phyloP scores from a whole-genome alignment of 2,113 vertebrate species.

The Coracopsis vasa region DNA sequence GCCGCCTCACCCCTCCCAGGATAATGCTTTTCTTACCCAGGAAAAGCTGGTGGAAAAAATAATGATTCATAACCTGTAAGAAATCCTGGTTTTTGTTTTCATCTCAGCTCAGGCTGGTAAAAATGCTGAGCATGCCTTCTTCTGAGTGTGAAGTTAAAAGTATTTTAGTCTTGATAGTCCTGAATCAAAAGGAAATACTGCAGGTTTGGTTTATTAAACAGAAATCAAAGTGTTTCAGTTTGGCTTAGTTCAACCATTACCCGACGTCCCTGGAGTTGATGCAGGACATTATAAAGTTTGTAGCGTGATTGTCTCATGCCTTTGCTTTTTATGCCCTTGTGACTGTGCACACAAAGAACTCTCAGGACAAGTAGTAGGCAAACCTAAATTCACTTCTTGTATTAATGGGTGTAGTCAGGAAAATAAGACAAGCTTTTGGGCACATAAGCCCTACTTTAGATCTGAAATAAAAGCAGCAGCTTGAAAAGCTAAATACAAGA shows the following conservation, averaged over 20 bases:
- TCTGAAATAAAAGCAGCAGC: background rate
- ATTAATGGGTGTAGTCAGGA: background rate
- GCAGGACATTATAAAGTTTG: background rate
- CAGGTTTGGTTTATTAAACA: background rate
- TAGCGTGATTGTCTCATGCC: background rate
- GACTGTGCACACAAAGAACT: background rate
- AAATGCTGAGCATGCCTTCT: background rate
- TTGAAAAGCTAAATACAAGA: background rate
- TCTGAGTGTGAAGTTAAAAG: background rate
- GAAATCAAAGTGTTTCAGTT: background rate
- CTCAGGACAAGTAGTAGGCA: background rate
- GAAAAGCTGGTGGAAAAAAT: background rate
- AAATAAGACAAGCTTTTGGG: background rate
- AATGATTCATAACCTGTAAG: background rate
- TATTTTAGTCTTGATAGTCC: background rate
- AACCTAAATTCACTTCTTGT: background rate
- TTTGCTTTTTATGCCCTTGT: background rate
- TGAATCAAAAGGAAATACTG: background rate
- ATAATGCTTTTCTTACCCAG: background rate
- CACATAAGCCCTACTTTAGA: background rate
- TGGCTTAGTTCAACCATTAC: background rate
- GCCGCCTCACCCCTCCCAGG: background rate
- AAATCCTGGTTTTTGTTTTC: background rate
- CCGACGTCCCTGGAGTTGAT: fast-evolving
- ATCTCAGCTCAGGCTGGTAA: background rate